Evolutionary conservation across 2,113 vertebrate species (phyloP).

Genomic region (Alethe diademata): DNA sequence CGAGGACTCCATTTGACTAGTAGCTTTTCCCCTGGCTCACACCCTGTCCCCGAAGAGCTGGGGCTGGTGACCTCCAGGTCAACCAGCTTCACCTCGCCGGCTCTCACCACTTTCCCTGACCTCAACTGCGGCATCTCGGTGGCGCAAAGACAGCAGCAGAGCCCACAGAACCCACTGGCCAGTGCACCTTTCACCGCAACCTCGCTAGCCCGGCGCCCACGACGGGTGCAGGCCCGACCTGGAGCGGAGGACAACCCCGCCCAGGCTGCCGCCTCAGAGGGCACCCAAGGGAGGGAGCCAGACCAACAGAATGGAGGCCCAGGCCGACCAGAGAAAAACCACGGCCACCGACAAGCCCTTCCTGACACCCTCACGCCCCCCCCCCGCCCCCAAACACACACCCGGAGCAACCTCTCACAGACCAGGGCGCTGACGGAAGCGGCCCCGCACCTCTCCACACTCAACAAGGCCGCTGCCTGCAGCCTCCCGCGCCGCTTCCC

Average conservation of each 20-base stretch:
- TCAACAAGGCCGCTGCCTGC: not conserved
- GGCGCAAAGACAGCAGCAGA: not conserved
- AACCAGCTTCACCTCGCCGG: not conserved
- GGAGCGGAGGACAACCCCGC: accelerated
- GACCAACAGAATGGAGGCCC: not conserved
- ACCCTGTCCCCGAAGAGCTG: accelerated
- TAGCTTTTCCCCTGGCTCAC: not conserved
- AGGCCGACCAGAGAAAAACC: not conserved
- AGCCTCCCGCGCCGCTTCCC: not conserved
- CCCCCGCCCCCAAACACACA: too few species aligned
- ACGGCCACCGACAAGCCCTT: not conserved
- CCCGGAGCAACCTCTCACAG: not conserved
- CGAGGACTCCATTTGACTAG: not conserved
- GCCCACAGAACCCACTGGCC: not conserved
- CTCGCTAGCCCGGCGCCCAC: not conserved
- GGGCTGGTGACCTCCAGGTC: not conserved
- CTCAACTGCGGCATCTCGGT: not conserved
- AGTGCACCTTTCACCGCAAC: accelerated
- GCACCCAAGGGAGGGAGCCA: not conserved
- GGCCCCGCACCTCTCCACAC: too few species aligned
- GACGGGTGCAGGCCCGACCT: accelerated
- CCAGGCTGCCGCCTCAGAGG: not conserved
- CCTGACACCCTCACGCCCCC: not conserved
- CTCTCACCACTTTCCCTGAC: not conserved
- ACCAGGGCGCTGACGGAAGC: accelerated